phyloP scores from a whole-genome alignment of 2,888 invertebrate species.

The Oxyscelio sp. region DNA sequence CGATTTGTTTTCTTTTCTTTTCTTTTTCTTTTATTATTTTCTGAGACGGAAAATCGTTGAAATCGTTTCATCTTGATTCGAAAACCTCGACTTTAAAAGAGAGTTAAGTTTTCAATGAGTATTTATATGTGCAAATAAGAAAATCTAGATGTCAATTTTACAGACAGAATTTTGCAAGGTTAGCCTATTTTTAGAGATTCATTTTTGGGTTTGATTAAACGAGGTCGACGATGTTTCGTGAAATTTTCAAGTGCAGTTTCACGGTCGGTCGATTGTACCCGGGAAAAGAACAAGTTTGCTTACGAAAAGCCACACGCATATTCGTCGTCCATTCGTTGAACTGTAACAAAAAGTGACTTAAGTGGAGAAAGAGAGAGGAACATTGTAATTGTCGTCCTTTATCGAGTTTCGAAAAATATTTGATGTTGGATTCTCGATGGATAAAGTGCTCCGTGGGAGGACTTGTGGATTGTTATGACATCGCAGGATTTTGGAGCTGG shows the following conservation, averaged over 20 bases:
- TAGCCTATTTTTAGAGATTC: too few species aligned
- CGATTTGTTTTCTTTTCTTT: neutral
- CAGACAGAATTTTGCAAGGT: too few species aligned
- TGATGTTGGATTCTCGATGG: constrained; percentile 70
- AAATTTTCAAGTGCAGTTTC: constrained; percentile 36
- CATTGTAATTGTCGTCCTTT: constrained; percentile 68
- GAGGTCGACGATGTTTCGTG: constrained; percentile 20
- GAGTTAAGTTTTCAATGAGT: too few species aligned
- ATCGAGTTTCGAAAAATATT: constrained; percentile 60
- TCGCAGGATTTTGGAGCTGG: constrained; percentile 72
- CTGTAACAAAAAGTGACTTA: constrained; percentile 72
- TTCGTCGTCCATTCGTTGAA: constrained; percentile 77
- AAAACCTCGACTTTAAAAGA: neutral
- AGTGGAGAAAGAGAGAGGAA: constrained; percentile 67
- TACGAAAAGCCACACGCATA: constrained; percentile 65
- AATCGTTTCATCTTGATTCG: neutral
- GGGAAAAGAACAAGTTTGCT: constrained; percentile 27
- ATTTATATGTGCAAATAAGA: too few species aligned
- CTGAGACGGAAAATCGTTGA: neutral
- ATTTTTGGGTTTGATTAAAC: too few species aligned
- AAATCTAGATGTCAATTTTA: too few species aligned
- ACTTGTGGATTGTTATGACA: constrained; percentile 66
- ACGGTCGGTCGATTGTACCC: too few species aligned
- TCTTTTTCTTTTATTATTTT: neutral
- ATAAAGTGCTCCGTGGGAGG: constrained; percentile 71